These are phyloP conservation scores for Portunus trituberculatus DNA, from an alignment of 1,140 invertebrate genomes.

Conservation along the genomic window DNA sequence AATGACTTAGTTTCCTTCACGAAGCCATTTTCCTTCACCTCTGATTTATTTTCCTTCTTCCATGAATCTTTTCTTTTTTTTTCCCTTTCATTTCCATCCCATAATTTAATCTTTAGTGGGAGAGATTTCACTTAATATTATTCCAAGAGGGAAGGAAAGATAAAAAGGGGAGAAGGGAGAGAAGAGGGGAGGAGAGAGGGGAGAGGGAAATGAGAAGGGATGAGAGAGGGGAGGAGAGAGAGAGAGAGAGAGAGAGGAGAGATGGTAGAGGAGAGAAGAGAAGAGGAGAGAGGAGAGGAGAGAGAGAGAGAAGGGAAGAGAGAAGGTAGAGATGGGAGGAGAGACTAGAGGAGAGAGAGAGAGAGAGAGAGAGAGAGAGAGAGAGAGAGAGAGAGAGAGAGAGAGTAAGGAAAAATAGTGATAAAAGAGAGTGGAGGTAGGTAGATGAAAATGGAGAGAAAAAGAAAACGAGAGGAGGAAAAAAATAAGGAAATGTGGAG, in stretches of 20 bases:
- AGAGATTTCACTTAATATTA: no score
- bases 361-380: conserved; percentile 49
- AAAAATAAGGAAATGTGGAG: neutral
- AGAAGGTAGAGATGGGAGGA: neutral
- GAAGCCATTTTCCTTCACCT: no score
- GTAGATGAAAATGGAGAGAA: neutral
- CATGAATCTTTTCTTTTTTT: no score
- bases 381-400: conserved; percentile 27
- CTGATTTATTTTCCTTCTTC: no score
- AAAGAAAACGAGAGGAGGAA: neutral
- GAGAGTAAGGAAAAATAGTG: neutral
- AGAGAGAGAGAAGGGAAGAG: neutral
- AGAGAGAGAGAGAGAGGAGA: conserved; percentile 5
- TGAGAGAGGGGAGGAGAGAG: neutral
- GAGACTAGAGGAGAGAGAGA: neutral
- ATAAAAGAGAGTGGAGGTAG: neutral
- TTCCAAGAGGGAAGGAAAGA: neutral
- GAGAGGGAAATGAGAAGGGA: neutral
- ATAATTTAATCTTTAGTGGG: no score
- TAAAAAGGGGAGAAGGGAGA: neutral
- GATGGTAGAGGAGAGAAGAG: neutral
- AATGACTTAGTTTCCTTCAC: no score
- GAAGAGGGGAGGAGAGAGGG: neutral
- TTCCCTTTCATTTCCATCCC: no score
- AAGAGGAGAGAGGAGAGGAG: neutral